Base-by-base conservation (phyloP, 2,797 vertebrate species). In the Eremophila alpestris region DNA sequence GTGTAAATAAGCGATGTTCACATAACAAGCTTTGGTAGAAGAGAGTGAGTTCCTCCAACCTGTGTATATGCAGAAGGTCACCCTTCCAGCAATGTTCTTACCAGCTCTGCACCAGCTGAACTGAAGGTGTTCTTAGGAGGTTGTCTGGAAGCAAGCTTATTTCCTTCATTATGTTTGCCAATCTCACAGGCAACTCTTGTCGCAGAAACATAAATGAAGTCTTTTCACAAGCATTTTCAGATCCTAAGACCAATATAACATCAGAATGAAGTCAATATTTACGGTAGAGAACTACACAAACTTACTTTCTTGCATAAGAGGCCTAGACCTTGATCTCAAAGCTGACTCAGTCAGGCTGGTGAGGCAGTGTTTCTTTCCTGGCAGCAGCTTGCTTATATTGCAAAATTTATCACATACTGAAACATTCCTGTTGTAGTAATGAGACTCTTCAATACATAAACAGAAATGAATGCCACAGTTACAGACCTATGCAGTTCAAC, bases 151-250 rank as follows among this genome's bases (percentile, higher is more conserved):
- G 97, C 83, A 99, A 95, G 94, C 99, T 99, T 91, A 99, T 99
- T 97, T 99, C 99, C 96, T 99, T 99, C 99, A 99, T 99, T 90
- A 99, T 99, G 96, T 99, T 99, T 88, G 99, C 99, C 97, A 99
- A 63, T 95, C 99, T 98, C 75, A 99, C 99, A 27, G 99, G 99
- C 48, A 99, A 83, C 94, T 99, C 99, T 92, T 99, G 99, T 59
- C 99, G 97, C 71, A 99, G 98, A 98, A 99, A 99, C 97, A 98
- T 97, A 97, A 99, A 99, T 2, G 99, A 99, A 3, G 99, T 99
- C 97, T 98, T 99, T 97, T 99, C 99, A 97, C 99, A 99, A 27
- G 98, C 99, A 96, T 99, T 99, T 97, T 99, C 98, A 70, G 99
- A 99, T 45, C 99, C 99, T 99, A 96, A 41, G 89, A 89, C 29